Percentiles rank a stretch among this genome's conserved stretches.
Conservation (phyloP, 1,140 invertebrate genomes). For the Neodiprion virginianus region DNA sequence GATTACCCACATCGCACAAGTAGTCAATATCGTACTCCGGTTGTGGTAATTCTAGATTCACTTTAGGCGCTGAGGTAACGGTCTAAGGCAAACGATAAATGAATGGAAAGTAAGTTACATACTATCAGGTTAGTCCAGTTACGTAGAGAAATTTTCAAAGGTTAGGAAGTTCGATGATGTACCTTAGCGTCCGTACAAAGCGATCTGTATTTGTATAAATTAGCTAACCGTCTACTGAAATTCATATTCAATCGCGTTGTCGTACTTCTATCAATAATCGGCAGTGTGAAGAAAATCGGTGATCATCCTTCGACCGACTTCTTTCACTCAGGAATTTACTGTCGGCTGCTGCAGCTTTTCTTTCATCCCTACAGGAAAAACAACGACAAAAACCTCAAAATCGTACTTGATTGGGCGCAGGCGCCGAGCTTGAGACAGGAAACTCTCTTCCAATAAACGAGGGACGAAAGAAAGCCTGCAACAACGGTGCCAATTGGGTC, state of each 20-base stretch:
- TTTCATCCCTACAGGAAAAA: background rate
- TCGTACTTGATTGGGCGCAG: no score
- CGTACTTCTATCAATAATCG: background rate
- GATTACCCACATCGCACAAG: slow-evolving; percentile 69
- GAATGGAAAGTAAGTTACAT: no score
- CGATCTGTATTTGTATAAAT: background rate
- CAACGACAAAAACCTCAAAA: background rate
- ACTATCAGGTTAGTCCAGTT: background rate
- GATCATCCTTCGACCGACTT: no score
- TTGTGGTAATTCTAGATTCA: slow-evolving; percentile 38
- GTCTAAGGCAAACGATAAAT: background rate
- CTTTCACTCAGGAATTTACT: no score
- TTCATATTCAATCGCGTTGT: slow-evolving; percentile 10
- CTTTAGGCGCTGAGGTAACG: background rate
- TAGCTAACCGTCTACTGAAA: background rate
- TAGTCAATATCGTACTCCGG: slow-evolving; percentile 68
- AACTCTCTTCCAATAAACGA: background rate
- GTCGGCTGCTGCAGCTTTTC: no score
- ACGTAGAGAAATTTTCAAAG: slow-evolving; percentile 2
- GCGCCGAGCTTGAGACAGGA: no score
- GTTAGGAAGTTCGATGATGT: background rate
- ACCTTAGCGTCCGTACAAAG: slow-evolving; percentile 9
- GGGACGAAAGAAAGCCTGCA: background rate
- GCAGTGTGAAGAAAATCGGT: no score
- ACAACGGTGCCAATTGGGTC: background rate